phyloP scores from a whole-genome alignment of 2,888 invertebrate genomes.

The Aelia acuminata region DNA sequence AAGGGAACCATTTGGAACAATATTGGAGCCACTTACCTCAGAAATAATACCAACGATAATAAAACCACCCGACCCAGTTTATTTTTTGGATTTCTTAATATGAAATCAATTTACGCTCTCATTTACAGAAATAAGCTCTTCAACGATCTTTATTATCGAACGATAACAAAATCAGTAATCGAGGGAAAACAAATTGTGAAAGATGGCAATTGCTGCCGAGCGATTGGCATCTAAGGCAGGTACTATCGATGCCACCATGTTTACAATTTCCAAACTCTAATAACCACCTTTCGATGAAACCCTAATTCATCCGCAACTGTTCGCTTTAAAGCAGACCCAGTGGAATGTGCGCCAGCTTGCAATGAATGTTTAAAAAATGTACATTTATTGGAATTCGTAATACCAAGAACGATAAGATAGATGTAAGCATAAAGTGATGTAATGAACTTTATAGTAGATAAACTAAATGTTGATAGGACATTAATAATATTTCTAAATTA shows the following conservation, averaged over 20 bases:
- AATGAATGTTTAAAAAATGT: too few species aligned
- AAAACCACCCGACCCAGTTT: background rate
- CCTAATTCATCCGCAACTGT: slow-evolving; percentile 1
- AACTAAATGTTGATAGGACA: too few species aligned
- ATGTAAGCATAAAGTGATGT: too few species aligned
- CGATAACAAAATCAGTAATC: background rate
- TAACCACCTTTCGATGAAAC: background rate
- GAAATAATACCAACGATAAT: too few species aligned
- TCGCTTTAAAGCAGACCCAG: background rate
- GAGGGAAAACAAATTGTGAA: background rate
- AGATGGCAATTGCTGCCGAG: background rate
- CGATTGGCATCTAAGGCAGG: background rate
- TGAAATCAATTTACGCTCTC: background rate
- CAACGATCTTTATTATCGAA: background rate
- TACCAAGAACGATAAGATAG: too few species aligned
- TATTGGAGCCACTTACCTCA: too few species aligned
- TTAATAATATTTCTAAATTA: too few species aligned
- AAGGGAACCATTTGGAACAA: too few species aligned
- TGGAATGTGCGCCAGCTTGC: too few species aligned
- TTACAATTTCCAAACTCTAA: background rate
- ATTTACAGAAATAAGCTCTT: background rate
- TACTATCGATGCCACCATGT: background rate
- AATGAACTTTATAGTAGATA: too few species aligned
- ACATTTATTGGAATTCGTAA: too few species aligned
- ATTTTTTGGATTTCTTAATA: background rate